Evolutionary conservation across 2,797 vertebrate genomes (phyloP).

Genomic region (Alcedo atthis): DNA sequence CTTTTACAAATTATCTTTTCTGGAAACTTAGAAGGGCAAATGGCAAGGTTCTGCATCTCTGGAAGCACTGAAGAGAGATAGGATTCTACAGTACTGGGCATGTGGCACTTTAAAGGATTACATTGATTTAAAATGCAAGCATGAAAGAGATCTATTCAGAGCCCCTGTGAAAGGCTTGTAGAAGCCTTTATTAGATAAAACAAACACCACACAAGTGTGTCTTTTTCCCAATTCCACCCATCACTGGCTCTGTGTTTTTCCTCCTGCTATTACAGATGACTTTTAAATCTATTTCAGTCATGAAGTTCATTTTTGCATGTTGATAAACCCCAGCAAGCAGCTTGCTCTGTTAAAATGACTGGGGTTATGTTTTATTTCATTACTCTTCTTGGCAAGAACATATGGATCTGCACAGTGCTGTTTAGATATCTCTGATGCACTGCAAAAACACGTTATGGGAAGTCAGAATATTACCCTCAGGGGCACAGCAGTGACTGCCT

Average conservation of each 20-base stretch:
- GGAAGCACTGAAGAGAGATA: not conserved
- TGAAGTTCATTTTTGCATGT: not conserved
- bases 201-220: not conserved
- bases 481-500: not conserved
- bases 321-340: not conserved
- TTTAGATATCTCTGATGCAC: not conserved
- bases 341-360: not conserved
- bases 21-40: not conserved
- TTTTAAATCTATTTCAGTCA: not conserved
- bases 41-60: not conserved
- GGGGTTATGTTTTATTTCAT: slow-evolving; percentile 11
- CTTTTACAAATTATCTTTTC: not conserved
- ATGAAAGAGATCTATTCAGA: not conserved
- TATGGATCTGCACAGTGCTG: not conserved
- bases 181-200: slow-evolving; percentile 5
- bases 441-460: not conserved
- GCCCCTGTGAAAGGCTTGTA: not conserved
- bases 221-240: not conserved
- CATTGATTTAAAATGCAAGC: not conserved
- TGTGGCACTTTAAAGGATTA: not conserved
- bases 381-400: not conserved
- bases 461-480: not conserved
- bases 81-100: not conserved
- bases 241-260: not conserved
- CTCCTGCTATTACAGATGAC: not conserved